Evolutionary conservation across 2,888 invertebrate genomes (phyloP).

Genomic region (Rotaria sp.): DNA sequence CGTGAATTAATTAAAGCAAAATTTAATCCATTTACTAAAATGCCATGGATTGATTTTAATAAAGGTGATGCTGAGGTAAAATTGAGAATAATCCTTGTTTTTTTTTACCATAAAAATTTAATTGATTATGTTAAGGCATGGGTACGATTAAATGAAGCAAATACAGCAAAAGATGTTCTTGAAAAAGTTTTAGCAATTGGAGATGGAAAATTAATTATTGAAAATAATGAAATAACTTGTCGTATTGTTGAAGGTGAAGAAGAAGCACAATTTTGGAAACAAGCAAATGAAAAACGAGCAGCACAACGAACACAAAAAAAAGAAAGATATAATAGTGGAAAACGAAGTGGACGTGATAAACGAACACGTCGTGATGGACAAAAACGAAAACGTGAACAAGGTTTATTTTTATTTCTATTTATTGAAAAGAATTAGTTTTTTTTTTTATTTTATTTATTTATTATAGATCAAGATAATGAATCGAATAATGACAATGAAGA

Average conservation of each 20-base stretch:
- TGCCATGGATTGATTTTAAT: conserved; percentile 69
- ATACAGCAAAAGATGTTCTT: conserved; percentile 42
- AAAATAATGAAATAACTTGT: conserved; percentile 41
- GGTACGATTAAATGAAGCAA: conserved; percentile 42
- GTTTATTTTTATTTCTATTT: neutral
- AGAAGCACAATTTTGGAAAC: conserved; percentile 25
- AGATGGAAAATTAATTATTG: conserved; percentile 42
- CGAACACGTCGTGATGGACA: neutral
- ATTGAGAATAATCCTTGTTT: no score
- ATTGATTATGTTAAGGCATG: conserved; percentile 36
- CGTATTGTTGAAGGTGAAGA: conserved; percentile 43
- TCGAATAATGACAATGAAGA: neutral
- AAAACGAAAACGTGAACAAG: conserved; percentile 7
- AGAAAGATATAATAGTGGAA: neutral
- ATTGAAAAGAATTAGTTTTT: no score
- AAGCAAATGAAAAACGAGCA: conserved; percentile 16
- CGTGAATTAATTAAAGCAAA: conserved; percentile 69
- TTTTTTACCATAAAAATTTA: no score
- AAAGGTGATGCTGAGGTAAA: conserved; percentile 67
- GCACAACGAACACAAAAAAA: neutral
- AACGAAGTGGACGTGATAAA: neutral
- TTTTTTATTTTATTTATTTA: no score
- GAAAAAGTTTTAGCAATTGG: conserved; percentile 42
- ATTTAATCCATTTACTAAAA: conserved; percentile 58
- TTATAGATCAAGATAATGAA: neutral